phyloP scores from a whole-genome alignment of 2,113 vertebrate species.

The Hippocampus barbouri region DNA sequence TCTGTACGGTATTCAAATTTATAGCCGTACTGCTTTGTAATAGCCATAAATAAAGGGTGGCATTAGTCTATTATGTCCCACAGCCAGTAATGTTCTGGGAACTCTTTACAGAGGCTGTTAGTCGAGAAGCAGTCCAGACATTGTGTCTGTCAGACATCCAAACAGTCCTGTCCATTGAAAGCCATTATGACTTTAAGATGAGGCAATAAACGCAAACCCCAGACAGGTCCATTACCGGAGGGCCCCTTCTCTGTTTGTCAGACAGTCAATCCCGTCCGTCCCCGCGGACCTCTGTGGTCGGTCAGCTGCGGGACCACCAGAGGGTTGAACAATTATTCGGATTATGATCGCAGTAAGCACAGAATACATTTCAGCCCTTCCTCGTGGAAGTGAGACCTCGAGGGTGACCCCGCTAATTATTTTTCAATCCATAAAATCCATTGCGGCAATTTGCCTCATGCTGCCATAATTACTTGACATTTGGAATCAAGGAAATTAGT shows the following conservation, averaged over 20 bases:
- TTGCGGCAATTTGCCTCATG: slow-evolving; percentile 28
- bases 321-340: slow-evolving; percentile 40
- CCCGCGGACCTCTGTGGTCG: slow-evolving; percentile 21
- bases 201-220: slow-evolving; percentile 55
- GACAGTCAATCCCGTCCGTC: slow-evolving; percentile 16
- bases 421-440: slow-evolving; percentile 44
- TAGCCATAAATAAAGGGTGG: slow-evolving; percentile 41
- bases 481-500: slow-evolving; percentile 29
- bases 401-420: slow-evolving; percentile 45
- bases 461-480: slow-evolving; percentile 26
- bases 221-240: slow-evolving; percentile 44
- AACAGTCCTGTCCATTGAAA: slow-evolving; percentile 49
- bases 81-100: slow-evolving; percentile 55
- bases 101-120: slow-evolving; percentile 34
- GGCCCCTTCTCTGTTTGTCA: slow-evolving; percentile 21
- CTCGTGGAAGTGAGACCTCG: slow-evolving; percentile 50
- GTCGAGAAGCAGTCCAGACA: slow-evolving; percentile 58
- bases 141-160: slow-evolving; percentile 55
- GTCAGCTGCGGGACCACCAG: slow-evolving; percentile 36
- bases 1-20: slow-evolving; percentile 10
- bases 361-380: slow-evolving; percentile 50
- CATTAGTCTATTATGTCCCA: slow-evolving; percentile 34
- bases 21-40: slow-evolving; percentile 9
- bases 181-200: slow-evolving; percentile 62
- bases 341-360: slow-evolving; percentile 50